Conservation (phyloP, 2,888 invertebrate genomes). For the Rotaria socialis region DNA sequence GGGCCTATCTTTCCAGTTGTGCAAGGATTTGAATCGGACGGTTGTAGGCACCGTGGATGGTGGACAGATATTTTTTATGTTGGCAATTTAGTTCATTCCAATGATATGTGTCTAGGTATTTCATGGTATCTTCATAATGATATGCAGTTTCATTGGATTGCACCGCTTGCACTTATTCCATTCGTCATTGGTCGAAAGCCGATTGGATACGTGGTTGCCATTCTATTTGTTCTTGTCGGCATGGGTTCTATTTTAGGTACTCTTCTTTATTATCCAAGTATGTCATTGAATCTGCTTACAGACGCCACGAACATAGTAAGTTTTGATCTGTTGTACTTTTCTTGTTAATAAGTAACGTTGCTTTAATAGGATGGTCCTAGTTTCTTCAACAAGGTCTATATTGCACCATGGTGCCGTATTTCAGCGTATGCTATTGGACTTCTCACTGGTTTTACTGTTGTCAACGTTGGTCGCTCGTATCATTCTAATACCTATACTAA, state of each 20-base stretch:
- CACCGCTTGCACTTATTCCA: slow-evolving; percentile 48
- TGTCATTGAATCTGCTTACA: not conserved
- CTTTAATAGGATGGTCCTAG: too few species aligned
- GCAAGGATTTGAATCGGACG: slow-evolving; percentile 33
- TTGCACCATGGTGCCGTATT: slow-evolving; percentile 40
- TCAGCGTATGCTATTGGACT: slow-evolving; percentile 38
- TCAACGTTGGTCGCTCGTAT: not conserved
- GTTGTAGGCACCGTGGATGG: slow-evolving; percentile 47
- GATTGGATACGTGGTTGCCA: not conserved
- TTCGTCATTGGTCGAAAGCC: slow-evolving; percentile 37
- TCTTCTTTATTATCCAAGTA: slow-evolving; percentile 11
- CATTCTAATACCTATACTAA: slow-evolving; percentile 37
- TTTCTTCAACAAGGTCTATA: not conserved
- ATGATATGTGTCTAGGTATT: slow-evolving; percentile 47
- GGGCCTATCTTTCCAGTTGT: not conserved
- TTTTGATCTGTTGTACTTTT: too few species aligned
- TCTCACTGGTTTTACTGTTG: slow-evolving; percentile 23
- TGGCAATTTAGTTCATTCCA: slow-evolving; percentile 47
- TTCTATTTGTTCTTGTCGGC: not conserved
- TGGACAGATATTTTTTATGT: slow-evolving; percentile 48
- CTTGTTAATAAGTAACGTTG: too few species aligned
- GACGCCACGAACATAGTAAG: too few species aligned
- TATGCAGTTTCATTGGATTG: slow-evolving; percentile 49
- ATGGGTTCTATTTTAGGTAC: not conserved
- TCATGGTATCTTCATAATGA: slow-evolving; percentile 49